Percentiles rank a stretch among this genome's conserved stretches.
These are phyloP conservation scores for Pipra filicauda DNA, from an alignment of 2,113 vertebrate genomes.

Conservation along the genomic window DNA sequence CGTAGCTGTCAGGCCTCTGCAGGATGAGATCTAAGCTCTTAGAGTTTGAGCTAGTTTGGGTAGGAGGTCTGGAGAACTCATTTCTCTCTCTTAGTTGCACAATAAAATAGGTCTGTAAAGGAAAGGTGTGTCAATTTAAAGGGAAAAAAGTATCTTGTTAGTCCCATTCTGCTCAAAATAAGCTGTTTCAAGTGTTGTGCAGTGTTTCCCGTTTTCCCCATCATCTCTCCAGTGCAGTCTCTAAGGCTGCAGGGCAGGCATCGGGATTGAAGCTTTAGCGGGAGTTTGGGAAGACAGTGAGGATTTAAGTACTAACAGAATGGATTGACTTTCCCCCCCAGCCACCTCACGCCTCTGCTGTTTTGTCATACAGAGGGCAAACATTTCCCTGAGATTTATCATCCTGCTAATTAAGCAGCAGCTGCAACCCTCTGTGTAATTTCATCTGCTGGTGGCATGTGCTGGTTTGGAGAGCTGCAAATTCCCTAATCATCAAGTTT, in stretches of 20 bases:
- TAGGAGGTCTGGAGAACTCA: background rate
- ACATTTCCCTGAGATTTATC: background rate
- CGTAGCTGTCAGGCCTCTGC: background rate
- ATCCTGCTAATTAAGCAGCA: background rate
- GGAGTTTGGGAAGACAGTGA: background rate
- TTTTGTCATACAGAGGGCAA: background rate
- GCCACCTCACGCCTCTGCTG: background rate
- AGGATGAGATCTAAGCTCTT: background rate
- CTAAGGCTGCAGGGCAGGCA: background rate
- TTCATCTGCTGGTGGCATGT: background rate
- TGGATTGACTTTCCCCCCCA: fast-evolving
- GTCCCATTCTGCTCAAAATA: background rate
- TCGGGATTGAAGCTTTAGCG: background rate
- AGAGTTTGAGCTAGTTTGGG: background rate
- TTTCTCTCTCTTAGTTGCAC: background rate
- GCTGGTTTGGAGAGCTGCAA: background rate
- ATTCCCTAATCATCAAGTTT: background rate
- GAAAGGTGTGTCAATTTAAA: background rate
- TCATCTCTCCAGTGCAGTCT: background rate
- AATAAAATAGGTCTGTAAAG: background rate
- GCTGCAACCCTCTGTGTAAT: background rate
- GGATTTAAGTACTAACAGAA: background rate
- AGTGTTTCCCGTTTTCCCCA: background rate
- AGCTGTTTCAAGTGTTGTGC: background rate
- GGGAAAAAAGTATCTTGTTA: background rate